These are phyloP conservation scores for Pica pica DNA, from an alignment of 2,113 vertebrate species.

Conservation along the genomic window DNA sequence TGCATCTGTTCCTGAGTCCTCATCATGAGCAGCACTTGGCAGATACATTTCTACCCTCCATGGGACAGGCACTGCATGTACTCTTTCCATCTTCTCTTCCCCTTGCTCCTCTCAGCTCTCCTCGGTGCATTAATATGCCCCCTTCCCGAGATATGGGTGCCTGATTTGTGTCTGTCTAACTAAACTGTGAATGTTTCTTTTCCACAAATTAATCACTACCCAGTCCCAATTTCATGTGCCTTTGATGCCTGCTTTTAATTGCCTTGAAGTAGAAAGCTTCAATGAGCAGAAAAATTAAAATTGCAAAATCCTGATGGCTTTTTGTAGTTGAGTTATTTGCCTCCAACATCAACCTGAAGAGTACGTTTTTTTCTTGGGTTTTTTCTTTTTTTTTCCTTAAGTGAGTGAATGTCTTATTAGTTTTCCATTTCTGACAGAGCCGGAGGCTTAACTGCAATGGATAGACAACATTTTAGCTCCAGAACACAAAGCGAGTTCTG, in stretches of 20 bases:
- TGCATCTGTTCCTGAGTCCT: neutral
- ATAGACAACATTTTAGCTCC: neutral
- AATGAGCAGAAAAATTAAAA: slow-evolving; percentile 67
- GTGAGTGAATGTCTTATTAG: neutral
- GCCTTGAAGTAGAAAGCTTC: slow-evolving; percentile 52
- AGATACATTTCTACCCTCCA: neutral
- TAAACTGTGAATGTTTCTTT: neutral
- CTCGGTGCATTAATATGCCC: neutral
- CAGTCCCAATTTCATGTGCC: neutral
- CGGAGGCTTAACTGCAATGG: neutral
- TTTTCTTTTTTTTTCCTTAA: neutral
- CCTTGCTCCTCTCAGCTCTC: neutral
- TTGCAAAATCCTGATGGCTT: slow-evolving; percentile 6
- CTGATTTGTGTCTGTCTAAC: neutral
- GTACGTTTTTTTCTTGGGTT: neutral
- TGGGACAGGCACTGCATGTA: neutral
- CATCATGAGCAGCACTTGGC: neutral
- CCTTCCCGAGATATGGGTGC: neutral
- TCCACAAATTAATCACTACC: slow-evolving; percentile 37
- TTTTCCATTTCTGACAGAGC: neutral
- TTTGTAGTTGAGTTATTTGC: slow-evolving; percentile 12
- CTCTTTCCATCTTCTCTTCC: neutral
- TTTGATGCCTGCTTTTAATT: slow-evolving; percentile 64
- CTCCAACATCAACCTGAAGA: neutral
- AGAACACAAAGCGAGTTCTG: neutral